These are phyloP conservation scores for Chiridota heheva DNA, from an alignment of 35 echinoderm and acorn worm genomes.

Conservation along the genomic window DNA sequence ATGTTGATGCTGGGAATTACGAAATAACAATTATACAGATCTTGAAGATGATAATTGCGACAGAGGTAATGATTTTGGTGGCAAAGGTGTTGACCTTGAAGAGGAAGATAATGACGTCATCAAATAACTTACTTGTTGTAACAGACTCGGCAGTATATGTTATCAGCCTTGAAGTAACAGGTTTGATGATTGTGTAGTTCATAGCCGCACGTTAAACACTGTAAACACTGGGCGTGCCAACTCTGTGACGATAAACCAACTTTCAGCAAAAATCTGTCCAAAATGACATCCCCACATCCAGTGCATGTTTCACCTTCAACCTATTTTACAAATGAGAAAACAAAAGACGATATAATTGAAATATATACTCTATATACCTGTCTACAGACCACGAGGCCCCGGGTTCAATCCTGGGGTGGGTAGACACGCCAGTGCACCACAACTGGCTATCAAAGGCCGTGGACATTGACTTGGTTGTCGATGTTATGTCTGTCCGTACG, in stretches of 20 bases:
- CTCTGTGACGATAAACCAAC: conserved; percentile 48
- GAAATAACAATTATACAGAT: not conserved
- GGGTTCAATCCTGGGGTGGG: no score
- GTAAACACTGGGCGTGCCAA: conserved; percentile 57
- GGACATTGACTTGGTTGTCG: no score
- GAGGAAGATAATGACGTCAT: not conserved
- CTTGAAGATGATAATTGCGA: not conserved
- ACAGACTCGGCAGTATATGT: conserved; percentile 57
- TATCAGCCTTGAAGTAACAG: conserved; percentile 62
- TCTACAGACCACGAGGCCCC: no score
- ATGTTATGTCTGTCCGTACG: no score
- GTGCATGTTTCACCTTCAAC: conserved; percentile 48
- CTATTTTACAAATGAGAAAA: no score
- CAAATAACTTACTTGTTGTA: conserved; percentile 51
- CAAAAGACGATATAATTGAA: no score
- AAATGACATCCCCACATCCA: conserved; percentile 51
- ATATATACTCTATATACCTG: no score
- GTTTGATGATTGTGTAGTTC: conserved; percentile 44
- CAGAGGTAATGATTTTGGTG: not conserved
- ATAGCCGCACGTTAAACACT: conserved; percentile 36
- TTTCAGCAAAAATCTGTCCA: conserved; percentile 49
- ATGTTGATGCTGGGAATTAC: not conserved
- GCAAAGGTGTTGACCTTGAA: not conserved
- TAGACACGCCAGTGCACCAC: no score
- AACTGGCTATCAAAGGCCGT: no score